Evolutionary conservation across 2,888 invertebrate genomes (phyloP).

Genomic region (Lissocephala sabroskyi): DNA sequence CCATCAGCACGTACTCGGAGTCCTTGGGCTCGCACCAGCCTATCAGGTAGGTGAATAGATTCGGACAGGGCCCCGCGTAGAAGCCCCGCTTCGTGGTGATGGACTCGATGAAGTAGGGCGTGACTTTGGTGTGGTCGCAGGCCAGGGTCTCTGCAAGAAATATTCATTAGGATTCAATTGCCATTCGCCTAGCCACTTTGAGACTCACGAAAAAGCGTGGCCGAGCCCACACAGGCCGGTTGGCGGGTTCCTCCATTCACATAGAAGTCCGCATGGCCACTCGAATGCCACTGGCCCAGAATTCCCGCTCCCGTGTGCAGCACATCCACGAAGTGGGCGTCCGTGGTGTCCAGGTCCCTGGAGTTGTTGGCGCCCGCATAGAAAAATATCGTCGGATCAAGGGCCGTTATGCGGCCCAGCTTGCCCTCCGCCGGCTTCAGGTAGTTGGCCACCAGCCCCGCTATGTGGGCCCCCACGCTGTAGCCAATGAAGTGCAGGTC

Average conservation of each 20-base stretch:
- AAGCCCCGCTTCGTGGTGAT: constrained; percentile 86
- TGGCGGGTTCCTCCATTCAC: constrained; percentile 90
- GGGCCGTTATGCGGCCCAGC: constrained; percentile 87
- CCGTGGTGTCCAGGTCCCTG: constrained; percentile 83
- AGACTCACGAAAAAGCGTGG: constrained; percentile 84
- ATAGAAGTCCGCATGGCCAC: constrained; percentile 91
- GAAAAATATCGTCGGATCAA: constrained; percentile 90
- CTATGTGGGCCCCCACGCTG: constrained; percentile 90
- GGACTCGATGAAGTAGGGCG: constrained; percentile 91
- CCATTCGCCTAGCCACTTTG: neutral
- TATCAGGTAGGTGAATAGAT: constrained; percentile 85
- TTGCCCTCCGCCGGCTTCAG: constrained; percentile 79
- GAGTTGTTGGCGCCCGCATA: constrained; percentile 88
- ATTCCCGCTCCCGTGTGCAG: constrained; percentile 91
- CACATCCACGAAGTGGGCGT: constrained; percentile 88
- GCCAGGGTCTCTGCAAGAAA: constrained; percentile 82
- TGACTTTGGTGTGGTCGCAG: constrained; percentile 92
- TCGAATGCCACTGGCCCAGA: constrained; percentile 91
- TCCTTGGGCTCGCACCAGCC: constrained; percentile 88
- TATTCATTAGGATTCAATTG: constrained; percentile 3
- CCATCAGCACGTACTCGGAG: constrained; percentile 88
- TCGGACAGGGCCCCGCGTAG: constrained; percentile 89
- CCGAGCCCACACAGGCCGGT: constrained; percentile 87
- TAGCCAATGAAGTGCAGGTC: constrained; percentile 87
- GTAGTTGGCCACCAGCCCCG: constrained; percentile 86